Percentiles rank a stretch among this genome's conserved stretches.
Conservation (phyloP, 2,888 invertebrate species). For the Bombylius major region DNA sequence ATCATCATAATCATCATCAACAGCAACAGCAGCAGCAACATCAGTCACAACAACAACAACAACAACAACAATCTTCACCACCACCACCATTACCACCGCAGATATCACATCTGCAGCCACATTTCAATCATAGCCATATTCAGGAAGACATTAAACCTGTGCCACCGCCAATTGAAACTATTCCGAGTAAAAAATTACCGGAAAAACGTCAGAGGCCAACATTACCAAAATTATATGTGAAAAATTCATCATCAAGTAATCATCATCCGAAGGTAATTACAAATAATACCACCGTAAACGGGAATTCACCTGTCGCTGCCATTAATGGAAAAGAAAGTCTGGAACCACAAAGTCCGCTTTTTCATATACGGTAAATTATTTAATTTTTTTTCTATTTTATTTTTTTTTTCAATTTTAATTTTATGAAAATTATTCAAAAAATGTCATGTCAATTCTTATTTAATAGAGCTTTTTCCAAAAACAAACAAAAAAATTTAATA, state of each 20-base stretch:
- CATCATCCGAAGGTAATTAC: constrained; percentile 17
- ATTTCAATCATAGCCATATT: constrained; percentile 42
- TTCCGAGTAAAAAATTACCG: constrained; percentile 68
- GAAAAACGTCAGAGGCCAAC: constrained; percentile 66
- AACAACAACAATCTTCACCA: constrained; percentile 29
- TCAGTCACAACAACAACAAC: constrained; percentile 33
- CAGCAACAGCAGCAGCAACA: constrained; percentile 41
- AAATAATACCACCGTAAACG: constrained; percentile 44
- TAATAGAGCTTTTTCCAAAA: too few relatives aligned
- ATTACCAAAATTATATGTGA: constrained; percentile 65
- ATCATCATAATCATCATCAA: constrained; percentile 27
- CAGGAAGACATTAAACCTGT: constrained; percentile 62
- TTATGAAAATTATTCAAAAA: too few relatives aligned
- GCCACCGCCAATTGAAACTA: constrained; percentile 85
- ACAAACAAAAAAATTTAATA: too few relatives aligned
- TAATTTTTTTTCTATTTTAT: too few relatives aligned
- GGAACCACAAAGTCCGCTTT: constrained; percentile 37
- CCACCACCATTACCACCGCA: constrained; percentile 28
- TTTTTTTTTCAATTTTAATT: not conserved
- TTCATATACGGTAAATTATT: constrained; percentile 35
- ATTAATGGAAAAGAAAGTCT: constrained; percentile 31
- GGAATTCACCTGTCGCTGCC: constrained; percentile 60
- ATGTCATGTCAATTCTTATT: too few relatives aligned
- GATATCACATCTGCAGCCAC: constrained; percentile 11
- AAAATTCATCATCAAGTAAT: constrained; percentile 40